These are phyloP conservation scores for Oncopodura yosiiana DNA, from an alignment of 1,140 invertebrate species.

Conservation along the genomic window DNA sequence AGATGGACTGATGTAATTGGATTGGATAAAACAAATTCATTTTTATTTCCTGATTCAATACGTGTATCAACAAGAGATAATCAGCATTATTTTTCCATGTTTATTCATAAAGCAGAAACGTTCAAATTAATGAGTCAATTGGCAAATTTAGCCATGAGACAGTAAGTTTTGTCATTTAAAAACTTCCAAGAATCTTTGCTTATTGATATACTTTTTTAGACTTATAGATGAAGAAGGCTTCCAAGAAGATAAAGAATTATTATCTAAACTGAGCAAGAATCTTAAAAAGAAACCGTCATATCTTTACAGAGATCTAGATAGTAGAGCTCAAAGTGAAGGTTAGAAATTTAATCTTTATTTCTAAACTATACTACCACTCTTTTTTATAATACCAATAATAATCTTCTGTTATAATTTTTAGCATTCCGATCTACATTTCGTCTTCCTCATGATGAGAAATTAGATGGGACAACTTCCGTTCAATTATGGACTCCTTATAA, in stretches of 20 bases:
- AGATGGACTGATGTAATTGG: slow-evolving; percentile 70
- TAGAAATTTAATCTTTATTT: too few relatives aligned
- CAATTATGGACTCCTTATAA: slow-evolving; percentile 92
- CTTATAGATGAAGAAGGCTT: slow-evolving; percentile 79
- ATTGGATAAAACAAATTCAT: slow-evolving; percentile 61
- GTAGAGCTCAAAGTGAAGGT: slow-evolving; percentile 76
- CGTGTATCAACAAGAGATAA: slow-evolving; percentile 70
- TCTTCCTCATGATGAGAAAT: slow-evolving; percentile 74
- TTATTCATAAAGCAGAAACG: slow-evolving; percentile 78
- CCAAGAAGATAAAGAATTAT: slow-evolving; percentile 69
- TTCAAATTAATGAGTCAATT: slow-evolving; percentile 87
- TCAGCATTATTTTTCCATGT: slow-evolving; percentile 79
- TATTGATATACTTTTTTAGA: slow-evolving; percentile 39
- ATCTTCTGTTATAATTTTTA: slow-evolving; percentile 40
- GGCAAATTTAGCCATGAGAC: slow-evolving; percentile 93
- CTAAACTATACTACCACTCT: too few relatives aligned
- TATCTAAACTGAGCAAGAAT: slow-evolving; percentile 72
- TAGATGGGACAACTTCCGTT: slow-evolving; percentile 81
- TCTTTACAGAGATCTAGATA: slow-evolving; percentile 88
- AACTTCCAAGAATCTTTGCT: slow-evolving; percentile 38
- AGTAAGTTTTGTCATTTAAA: slow-evolving; percentile 46
- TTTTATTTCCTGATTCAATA: slow-evolving; percentile 76
- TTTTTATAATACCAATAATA: too few relatives aligned
- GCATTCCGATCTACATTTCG: slow-evolving; percentile 72
- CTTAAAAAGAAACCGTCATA: slow-evolving; percentile 77